Percentiles rank a stretch among this genome's conserved stretches.
These are phyloP conservation scores for Sinelater perroti DNA, from an alignment of 2,888 invertebrate genomes.

Conservation along the genomic window DNA sequence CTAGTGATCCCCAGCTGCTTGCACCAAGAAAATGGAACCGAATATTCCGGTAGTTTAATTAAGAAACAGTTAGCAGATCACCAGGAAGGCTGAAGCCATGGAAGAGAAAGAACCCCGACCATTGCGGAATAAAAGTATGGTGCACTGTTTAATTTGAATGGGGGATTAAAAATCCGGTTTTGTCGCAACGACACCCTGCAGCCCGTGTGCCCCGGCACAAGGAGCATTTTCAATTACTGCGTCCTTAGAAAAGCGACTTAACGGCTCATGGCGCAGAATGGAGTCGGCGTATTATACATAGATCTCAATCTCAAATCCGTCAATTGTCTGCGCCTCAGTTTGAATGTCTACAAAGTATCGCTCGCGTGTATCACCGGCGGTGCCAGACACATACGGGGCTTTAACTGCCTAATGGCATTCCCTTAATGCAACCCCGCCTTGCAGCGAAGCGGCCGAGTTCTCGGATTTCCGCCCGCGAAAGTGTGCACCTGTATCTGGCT, in stretches of 20 bases:
- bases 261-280: slow-evolving; percentile 57
- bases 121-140: slow-evolving; percentile 44
- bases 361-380: slow-evolving; percentile 28
- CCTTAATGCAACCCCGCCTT: slow-evolving; percentile 11
- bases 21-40: too few relatives aligned
- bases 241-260: slow-evolving; percentile 59
- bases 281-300: slow-evolving; percentile 57
- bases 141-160: slow-evolving; percentile 56
- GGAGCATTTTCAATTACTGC: slow-evolving; percentile 58
- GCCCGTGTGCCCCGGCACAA: slow-evolving; percentile 45
- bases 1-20: too few relatives aligned
- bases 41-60: too few relatives aligned
- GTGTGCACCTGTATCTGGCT: slow-evolving; percentile 11
- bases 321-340: slow-evolving; percentile 54
- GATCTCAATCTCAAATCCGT: slow-evolving; percentile 58
- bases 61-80: too few relatives aligned
- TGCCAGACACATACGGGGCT: slow-evolving; percentile 29
- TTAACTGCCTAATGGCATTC: slow-evolving; percentile 28
- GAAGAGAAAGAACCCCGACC: slow-evolving; percentile 1
- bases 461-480: background rate
- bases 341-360: slow-evolving; percentile 39
- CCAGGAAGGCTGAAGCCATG: slow-evolving; percentile 27
- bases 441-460: background rate
- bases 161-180: slow-evolving; percentile 54
- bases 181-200: slow-evolving; percentile 49